Evolutionary conservation across 2,113 vertebrate genomes (phyloP).

Genomic region (Ibidorhyncha struthersii): DNA sequence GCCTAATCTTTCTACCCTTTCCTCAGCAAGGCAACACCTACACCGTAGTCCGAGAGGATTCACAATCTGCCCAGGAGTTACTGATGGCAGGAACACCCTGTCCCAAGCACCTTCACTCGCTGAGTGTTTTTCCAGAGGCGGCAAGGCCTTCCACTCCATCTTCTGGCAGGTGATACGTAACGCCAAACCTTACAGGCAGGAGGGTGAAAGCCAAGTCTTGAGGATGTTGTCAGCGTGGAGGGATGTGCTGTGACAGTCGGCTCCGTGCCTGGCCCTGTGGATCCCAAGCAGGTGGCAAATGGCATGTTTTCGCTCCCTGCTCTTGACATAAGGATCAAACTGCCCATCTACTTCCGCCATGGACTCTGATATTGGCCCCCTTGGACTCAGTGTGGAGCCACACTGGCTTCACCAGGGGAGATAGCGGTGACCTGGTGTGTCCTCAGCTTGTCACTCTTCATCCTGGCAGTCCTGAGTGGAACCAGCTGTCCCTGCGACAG

Average conservation of each 20-base stretch:
- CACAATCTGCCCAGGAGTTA: neutral
- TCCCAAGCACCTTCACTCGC: neutral
- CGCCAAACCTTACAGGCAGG: neutral
- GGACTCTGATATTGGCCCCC: neutral
- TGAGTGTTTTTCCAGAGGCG: conserved; percentile 7
- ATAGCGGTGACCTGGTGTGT: neutral
- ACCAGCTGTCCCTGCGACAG: neutral
- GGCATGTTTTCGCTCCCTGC: accelerated
- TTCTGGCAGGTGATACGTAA: neutral
- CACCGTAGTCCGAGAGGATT: accelerated
- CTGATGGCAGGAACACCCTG: neutral
- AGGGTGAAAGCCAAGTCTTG: neutral
- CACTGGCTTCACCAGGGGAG: neutral
- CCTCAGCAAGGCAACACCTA: neutral
- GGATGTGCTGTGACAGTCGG: neutral
- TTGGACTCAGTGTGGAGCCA: neutral
- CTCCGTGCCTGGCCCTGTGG: neutral
- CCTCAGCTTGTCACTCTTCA: neutral
- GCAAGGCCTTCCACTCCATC: neutral
- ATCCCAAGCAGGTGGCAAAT: neutral
- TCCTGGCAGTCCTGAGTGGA: neutral
- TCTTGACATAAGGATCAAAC: neutral
- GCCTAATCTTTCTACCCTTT: neutral
- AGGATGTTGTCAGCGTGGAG: neutral
- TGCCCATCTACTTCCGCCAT: accelerated